Conservation (phyloP, 2,797 vertebrate genomes). For the Toxotes lorentzi region DNA sequence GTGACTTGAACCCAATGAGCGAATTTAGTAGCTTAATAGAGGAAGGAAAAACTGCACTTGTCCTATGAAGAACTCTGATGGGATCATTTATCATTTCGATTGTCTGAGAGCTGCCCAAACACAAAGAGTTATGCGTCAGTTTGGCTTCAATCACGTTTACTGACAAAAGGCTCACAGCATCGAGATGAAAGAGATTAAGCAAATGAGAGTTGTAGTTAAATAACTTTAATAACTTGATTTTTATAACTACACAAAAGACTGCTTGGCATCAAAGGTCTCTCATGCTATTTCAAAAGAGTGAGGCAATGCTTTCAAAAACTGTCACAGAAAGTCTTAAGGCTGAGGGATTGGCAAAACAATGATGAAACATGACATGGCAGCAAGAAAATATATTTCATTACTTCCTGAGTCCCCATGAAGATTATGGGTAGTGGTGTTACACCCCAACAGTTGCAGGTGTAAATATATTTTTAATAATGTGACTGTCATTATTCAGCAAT, state of each 20-base stretch:
- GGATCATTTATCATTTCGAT: slow-evolving; percentile 30
- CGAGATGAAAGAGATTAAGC: slow-evolving; percentile 10
- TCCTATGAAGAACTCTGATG: slow-evolving; percentile 17
- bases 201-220: slow-evolving; percentile 12
- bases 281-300: slow-evolving; percentile 23
- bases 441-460: background rate
- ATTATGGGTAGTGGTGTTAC: background rate
- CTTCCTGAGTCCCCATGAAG: slow-evolving; percentile 8
- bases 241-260: slow-evolving; percentile 14
- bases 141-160: slow-evolving; percentile 24
- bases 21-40: slow-evolving; percentile 11
- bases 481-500: background rate
- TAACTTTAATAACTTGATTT: background rate
- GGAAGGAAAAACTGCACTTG: slow-evolving; percentile 5
- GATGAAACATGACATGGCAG: slow-evolving; percentile 39
- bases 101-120: slow-evolving; percentile 31
- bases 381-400: slow-evolving; percentile 34
- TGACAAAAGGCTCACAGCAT: slow-evolving; percentile 12
- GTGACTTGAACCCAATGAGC: background rate
- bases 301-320: background rate
- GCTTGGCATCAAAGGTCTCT: background rate
- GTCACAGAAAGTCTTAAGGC: slow-evolving; percentile 16
- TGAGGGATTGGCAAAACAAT: slow-evolving; percentile 28
- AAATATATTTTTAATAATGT: slow-evolving; percentile 1
- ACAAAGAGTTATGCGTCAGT: slow-evolving; percentile 30